phyloP scores from a whole-genome alignment of 1,140 invertebrate species.

The Araneus ventricosus region DNA sequence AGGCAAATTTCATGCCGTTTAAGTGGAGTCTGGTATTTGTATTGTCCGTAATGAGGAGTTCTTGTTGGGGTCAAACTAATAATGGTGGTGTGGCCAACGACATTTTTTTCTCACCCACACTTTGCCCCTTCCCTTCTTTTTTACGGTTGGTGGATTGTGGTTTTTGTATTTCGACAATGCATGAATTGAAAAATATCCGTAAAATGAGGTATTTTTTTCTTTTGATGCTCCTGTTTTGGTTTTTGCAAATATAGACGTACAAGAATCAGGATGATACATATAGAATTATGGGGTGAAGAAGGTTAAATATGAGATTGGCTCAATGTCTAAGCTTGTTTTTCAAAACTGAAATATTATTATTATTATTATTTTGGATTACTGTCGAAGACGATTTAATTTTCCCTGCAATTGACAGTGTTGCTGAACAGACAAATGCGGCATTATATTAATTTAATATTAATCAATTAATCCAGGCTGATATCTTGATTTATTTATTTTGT shows the following conservation, averaged over 20 bases:
- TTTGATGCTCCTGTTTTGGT: neutral
- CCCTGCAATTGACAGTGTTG: too few relatives aligned
- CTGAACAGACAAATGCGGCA: too few relatives aligned
- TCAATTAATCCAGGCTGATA: too few relatives aligned
- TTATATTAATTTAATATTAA: too few relatives aligned
- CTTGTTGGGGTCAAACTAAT: conserved; percentile 56
- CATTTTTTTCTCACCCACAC: conserved; percentile 2
- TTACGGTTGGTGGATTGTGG: neutral
- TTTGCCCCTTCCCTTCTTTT: neutral
- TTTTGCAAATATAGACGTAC: neutral
- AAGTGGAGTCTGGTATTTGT: conserved; percentile 30
- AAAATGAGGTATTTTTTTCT: neutral
- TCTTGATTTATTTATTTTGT: too few relatives aligned
- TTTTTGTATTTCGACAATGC: neutral
- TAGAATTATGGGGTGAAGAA: too few relatives aligned
- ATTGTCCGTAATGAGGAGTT: conserved; percentile 43
- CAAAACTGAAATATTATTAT: too few relatives aligned
- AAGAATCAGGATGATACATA: neutral
- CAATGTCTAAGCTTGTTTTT: too few relatives aligned
- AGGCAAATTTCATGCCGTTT: neutral
- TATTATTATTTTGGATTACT: too few relatives aligned
- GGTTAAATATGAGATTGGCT: too few relatives aligned
- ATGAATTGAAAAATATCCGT: neutral
- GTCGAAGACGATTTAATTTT: too few relatives aligned
- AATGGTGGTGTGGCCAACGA: conserved; percentile 23